Base-by-base conservation (phyloP, 2,888 invertebrate genomes). In the Copidosoma aretas region DNA sequence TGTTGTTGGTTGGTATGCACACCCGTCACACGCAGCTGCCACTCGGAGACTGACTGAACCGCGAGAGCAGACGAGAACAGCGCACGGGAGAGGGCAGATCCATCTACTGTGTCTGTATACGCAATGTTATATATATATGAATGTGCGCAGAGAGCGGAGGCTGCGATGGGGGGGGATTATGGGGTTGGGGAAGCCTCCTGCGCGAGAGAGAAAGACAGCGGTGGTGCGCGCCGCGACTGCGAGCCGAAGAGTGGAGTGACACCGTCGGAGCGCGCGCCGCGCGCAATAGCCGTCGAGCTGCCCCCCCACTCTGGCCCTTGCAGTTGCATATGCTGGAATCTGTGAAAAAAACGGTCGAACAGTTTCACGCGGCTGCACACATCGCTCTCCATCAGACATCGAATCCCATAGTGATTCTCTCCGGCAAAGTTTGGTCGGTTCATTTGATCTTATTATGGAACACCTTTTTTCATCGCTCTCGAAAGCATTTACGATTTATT, bases 171-270 rank as follows among this genome's bases (percentile, higher is more conserved):
- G 8, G 12, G 43, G 12, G 43, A 46, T 8, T 12, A 12, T 3
- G 43, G 12, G 43, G 8, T 14, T n/a, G n/a, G n/a, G n/a, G n/a
- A n/a, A n/a, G 43, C 2, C 43, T 32, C 4, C 32, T 32, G 32
- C 8, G 43, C 3, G 43, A 8, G 43, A 12, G 1, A 46, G 43
- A 46, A 12, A 17, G 14, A 14, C 41, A 41, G 41, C 41, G 41
- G 14, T 8, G 14, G 41, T 71, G 67, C 71, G 77, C 79, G 78
- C 76, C 79, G 80, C 80, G 80, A 80, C 67, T 71, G 68, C 69
- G 68, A 21, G 80, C 80, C 80, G 81, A 81, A 80, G 80, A 79
- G 79, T 81, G 65, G 76, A 82, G 78, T 81, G 80, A 80, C 79
- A 82, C 81, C 77, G 78, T 75, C 68, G 43, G n/a, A 64, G 67